Evolutionary conservation across 2,797 vertebrate species (phyloP).

Genomic region (Scolopax rusticola): DNA sequence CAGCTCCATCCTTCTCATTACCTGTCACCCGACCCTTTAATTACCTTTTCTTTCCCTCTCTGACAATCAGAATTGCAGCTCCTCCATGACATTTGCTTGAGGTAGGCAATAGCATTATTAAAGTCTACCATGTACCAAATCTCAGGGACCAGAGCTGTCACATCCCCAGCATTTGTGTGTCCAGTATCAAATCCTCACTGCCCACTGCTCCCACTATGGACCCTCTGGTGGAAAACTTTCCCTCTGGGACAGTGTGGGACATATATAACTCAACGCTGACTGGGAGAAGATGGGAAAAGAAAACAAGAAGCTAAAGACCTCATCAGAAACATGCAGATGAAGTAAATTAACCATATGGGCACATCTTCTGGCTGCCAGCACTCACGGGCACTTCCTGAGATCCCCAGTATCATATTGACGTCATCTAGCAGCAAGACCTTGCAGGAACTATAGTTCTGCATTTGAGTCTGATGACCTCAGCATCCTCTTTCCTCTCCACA

Average conservation of each 20-base stretch:
- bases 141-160: neutral
- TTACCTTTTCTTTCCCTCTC: neutral
- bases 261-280: accelerated
- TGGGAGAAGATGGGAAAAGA: neutral
- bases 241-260: neutral
- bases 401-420: accelerated
- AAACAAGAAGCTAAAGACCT: neutral
- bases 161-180: accelerated
- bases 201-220: accelerated
- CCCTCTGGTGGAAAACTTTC: neutral
- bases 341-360: neutral
- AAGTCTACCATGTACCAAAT: neutral
- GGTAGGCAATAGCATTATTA: neutral
- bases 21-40: neutral
- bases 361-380: accelerated
- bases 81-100: neutral
- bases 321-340: accelerated
- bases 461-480: neutral
- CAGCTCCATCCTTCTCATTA: neutral
- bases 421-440: accelerated
- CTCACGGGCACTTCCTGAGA: accelerated
- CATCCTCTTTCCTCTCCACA: neutral
- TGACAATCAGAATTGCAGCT: neutral
- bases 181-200: accelerated
- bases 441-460: neutral